Evolutionary conservation across 2,888 invertebrate species (phyloP), one percentile per base, ranked within the genome.

Genomic region (Cybosia mesomella): DNA sequence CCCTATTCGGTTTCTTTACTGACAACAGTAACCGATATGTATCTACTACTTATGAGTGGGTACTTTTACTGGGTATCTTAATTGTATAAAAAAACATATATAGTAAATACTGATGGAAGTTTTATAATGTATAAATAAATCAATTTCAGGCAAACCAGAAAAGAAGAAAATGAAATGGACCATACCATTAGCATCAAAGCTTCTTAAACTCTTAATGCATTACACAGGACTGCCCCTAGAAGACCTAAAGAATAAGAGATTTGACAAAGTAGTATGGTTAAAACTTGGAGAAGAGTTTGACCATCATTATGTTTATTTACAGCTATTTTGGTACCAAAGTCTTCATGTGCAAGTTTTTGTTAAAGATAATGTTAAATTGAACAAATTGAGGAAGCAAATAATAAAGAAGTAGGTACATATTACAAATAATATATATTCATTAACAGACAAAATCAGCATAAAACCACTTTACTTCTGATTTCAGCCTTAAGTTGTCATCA

Each of bases 261-360:
- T 94, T 77, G 87, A 89, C 15, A 89, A 81, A 74, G 75, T 82
- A 39, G 76, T 92, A 70, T 93, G 93, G 93, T 57, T 84, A 10
- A 85, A 87, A 71, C 60, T 93, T 3, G 85, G 86, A 76, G 66
- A 86, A 4, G 85, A 89, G 64, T 87, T 93, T 80, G 81, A 86
- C 5, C 87, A 88, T 5, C 79, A 85, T 53, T 83, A 87, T 70
- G 53, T 75, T 53, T 76, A 87, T 75, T 81, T 93, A 70, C 85
- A 89, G 75, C 65, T 64, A 18, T 91, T 90, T 84, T 94, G 94
- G 94, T 83, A 88, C 65, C 63, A 66, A 4, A 84, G 73, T 66
- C 85, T 94, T 11, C 92, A 93, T 85, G 84, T 84, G 0, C 93
- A 93, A 79, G 58, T 93, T 28, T 94, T 91, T 87, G 87, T 90